Conservation (phyloP, 2,888 invertebrate genomes). For the Spilarctia lutea region DNA sequence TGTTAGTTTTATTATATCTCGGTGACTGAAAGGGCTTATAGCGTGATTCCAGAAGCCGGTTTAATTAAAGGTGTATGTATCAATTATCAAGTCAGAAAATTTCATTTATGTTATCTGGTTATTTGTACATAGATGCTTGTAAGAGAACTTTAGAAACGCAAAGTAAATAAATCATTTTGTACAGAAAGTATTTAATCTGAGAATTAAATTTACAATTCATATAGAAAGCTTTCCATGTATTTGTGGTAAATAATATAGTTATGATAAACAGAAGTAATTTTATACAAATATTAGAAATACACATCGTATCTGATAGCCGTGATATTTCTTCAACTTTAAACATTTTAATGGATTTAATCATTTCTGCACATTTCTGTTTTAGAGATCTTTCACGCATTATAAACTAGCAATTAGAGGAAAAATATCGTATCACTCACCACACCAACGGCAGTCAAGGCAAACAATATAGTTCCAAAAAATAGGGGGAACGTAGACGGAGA, state of each 20-base stretch:
- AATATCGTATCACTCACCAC: conserved; percentile 86
- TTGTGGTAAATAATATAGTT: no score
- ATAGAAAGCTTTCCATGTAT: no score
- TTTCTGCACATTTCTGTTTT: no score
- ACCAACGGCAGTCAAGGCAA: conserved; percentile 94
- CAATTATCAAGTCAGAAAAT: neutral
- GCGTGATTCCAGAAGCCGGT: neutral
- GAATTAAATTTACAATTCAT: no score
- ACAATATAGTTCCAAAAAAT: conserved; percentile 94
- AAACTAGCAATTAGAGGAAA: neutral
- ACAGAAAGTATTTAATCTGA: no score
- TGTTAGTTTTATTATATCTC: neutral
- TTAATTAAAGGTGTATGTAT: neutral
- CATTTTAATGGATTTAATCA: no score
- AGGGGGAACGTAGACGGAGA: conserved; percentile 69
- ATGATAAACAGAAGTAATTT: no score
- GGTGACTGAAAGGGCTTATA: neutral
- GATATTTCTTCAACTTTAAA: neutral
- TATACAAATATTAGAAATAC: neutral
- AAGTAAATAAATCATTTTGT: no score
- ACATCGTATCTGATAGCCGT: neutral
- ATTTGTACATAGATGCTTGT: neutral
- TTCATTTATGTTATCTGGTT: neutral
- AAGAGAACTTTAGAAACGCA: neutral
- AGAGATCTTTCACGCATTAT: neutral